Percentiles rank a stretch among this genome's conserved stretches.
These are phyloP conservation scores for Uloborus diversus DNA, from an alignment of 1,140 invertebrate species.

Conservation along the genomic window DNA sequence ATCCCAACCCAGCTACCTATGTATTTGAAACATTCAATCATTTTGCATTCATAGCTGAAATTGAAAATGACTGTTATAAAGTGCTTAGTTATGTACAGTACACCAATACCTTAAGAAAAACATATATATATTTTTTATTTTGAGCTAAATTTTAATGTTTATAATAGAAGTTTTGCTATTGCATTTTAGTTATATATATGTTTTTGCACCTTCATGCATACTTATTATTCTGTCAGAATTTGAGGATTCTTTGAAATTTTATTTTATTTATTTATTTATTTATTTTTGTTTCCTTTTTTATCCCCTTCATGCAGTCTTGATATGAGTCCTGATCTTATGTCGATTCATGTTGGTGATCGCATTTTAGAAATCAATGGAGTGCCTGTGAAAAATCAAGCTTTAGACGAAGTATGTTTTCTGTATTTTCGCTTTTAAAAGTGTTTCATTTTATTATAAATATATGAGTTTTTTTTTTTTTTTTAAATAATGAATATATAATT, in stretches of 20 bases:
- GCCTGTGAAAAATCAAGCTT: constrained; percentile 77
- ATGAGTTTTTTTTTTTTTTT: not conserved
- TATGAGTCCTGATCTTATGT: constrained; percentile 80
- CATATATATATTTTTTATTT: not conserved
- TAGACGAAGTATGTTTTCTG: constrained; percentile 64
- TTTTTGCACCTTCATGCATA: too few species aligned
- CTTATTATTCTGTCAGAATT: too few species aligned
- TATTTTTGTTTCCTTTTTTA: constrained; percentile 59
- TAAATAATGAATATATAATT: not conserved
- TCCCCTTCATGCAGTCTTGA: constrained; percentile 81
- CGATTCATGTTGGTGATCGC: constrained; percentile 86
- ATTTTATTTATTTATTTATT: not conserved
- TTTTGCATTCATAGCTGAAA: too few species aligned
- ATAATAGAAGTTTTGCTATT: too few species aligned
- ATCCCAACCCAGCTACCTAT: too few species aligned
- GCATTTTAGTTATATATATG: too few species aligned
- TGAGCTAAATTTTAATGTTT: not conserved
- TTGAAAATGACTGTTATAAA: too few species aligned
- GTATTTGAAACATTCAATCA: too few species aligned
- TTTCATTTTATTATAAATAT: too few species aligned
- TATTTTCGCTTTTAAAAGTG: too few species aligned
- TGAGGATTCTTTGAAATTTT: constrained; percentile 1
- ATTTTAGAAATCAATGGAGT: constrained; percentile 93
- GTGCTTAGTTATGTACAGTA: too few species aligned
- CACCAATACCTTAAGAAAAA: too few species aligned